Evolutionary conservation across 2,888 invertebrate genomes (phyloP).

Genomic region (Selenia dentaria): DNA sequence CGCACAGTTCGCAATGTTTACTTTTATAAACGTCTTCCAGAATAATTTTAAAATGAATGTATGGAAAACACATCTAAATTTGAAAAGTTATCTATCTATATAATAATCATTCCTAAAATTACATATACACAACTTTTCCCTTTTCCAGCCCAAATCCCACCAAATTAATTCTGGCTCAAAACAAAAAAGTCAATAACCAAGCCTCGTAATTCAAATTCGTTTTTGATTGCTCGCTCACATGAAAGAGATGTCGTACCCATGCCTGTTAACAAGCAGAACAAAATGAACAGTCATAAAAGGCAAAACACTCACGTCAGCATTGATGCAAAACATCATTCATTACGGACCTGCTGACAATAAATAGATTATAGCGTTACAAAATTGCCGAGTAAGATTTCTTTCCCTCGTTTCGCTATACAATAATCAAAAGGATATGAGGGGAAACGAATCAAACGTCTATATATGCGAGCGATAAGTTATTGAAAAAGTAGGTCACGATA

Average conservation of each 20-base stretch:
- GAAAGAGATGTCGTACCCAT: slow-evolving; percentile 58
- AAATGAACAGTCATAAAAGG: slow-evolving; percentile 44
- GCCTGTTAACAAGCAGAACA: slow-evolving; percentile 63
- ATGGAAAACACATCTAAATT: too few species aligned
- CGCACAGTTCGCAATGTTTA: too few species aligned
- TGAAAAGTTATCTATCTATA: too few species aligned
- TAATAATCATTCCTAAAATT: too few species aligned
- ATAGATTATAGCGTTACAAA: slow-evolving; percentile 77
- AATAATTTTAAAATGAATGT: too few species aligned
- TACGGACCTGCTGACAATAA: slow-evolving; percentile 72
- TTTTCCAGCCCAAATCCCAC: slow-evolving; percentile 9
- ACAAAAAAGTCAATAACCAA: slow-evolving; percentile 43
- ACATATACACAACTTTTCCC: slow-evolving; percentile 15
- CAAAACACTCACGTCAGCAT: slow-evolving; percentile 62
- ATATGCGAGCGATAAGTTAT: slow-evolving; percentile 77
- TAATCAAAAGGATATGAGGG: slow-evolving; percentile 82
- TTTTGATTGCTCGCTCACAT: slow-evolving; percentile 64
- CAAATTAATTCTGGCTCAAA: slow-evolving; percentile 35
- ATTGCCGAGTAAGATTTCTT: slow-evolving; percentile 69
- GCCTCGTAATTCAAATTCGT: slow-evolving; percentile 53
- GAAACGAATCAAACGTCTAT: slow-evolving; percentile 71
- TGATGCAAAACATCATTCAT: slow-evolving; percentile 78
- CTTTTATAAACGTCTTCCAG: too few species aligned
- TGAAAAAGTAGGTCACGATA: slow-evolving; percentile 54
- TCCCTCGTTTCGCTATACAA: slow-evolving; percentile 76